Conservation (phyloP, 2,888 invertebrate genomes). For the Alsophila aescularia region DNA sequence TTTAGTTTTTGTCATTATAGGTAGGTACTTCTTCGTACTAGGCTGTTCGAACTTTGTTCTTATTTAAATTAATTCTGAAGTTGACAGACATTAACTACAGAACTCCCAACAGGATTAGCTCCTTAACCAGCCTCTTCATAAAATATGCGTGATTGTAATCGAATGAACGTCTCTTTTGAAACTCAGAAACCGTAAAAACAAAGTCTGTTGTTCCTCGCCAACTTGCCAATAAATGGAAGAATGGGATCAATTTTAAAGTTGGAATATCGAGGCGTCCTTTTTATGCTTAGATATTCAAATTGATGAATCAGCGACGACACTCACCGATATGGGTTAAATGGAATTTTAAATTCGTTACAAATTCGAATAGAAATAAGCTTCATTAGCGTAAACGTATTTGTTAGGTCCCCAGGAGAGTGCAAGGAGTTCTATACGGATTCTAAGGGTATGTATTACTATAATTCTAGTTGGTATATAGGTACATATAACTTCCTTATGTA, state of each 20-base stretch:
- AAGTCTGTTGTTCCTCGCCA: constrained; percentile 13
- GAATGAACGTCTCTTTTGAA: constrained; percentile 44
- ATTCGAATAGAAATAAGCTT: constrained; percentile 13
- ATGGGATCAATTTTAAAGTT: constrained; percentile 67
- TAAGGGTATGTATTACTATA: too few relatives aligned
- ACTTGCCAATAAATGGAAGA: constrained; percentile 39
- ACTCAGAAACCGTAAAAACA: constrained; percentile 17
- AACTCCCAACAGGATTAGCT: constrained; percentile 19
- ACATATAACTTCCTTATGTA: too few relatives aligned
- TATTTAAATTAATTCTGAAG: too few relatives aligned
- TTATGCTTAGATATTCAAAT: constrained; percentile 64
- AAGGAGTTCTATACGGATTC: too few relatives aligned
- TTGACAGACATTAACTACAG: not conserved
- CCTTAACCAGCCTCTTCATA: constrained; percentile 17
- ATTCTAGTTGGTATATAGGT: too few relatives aligned
- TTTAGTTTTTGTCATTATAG: too few relatives aligned
- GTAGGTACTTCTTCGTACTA: too few relatives aligned
- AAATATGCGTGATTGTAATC: constrained; percentile 38
- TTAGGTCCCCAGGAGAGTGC: constrained; percentile 12
- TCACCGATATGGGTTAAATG: constrained; percentile 36
- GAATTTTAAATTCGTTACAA: constrained; percentile 21
- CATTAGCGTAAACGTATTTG: constrained; percentile 16
- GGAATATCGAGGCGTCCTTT: constrained; percentile 55
- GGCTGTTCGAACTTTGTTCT: too few relatives aligned
- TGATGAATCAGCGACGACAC: constrained; percentile 55